A percentile compares a stretch with the other conserved stretches of the same genome.
Conservation (phyloP, 2,113 vertebrate species). For the Craseonycteris thonglongyai region DNA sequence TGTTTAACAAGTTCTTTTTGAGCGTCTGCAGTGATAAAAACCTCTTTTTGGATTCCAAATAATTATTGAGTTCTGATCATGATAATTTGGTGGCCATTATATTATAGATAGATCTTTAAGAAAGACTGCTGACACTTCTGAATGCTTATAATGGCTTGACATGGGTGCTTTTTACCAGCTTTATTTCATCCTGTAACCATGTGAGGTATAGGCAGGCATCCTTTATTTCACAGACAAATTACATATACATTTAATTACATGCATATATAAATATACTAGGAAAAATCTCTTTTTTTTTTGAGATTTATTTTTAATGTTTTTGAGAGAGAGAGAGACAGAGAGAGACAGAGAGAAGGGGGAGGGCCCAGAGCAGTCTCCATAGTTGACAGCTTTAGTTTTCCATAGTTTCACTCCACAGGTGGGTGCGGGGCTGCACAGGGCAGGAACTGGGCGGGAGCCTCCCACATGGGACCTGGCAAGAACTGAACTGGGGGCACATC, state of each 20-base stretch:
- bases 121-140: not conserved
- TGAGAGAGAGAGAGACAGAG: too few species aligned
- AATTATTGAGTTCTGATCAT: not conserved
- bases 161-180: not conserved
- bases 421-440: too few species aligned
- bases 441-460: too few species aligned
- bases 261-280: not conserved
- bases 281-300: too few species aligned
- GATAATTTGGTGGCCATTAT: not conserved
- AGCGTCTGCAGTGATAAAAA: not conserved
- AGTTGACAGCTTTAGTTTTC: too few species aligned
- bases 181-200: not conserved
- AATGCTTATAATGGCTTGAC: not conserved
- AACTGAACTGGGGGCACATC: too few species aligned
- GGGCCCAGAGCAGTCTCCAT: too few species aligned
- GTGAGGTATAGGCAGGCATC: not conserved
- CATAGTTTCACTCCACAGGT: too few species aligned
- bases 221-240: not conserved
- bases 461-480: too few species aligned
- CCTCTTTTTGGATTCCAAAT: not conserved
- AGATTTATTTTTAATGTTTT: not conserved
- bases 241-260: not conserved
- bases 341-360: too few species aligned
- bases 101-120: not conserved
- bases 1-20: not conserved